phyloP scores from a whole-genome alignment of 2,888 invertebrate genomes.

The Plagodis dolabraria region DNA sequence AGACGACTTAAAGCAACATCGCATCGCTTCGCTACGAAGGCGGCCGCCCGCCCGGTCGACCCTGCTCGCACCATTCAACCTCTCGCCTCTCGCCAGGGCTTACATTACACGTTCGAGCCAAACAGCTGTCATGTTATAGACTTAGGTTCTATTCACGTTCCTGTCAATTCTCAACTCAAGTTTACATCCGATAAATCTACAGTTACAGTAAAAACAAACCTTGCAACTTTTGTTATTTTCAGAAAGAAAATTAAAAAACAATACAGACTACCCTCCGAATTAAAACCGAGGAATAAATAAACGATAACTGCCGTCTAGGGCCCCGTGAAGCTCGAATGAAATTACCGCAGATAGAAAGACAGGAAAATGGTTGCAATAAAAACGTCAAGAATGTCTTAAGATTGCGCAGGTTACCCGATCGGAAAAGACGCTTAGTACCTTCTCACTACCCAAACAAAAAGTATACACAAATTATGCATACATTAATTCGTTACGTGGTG shows the following conservation, averaged over 20 bases:
- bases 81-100: conserved; percentile 16
- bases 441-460: not conserved
- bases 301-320: conserved; percentile 46
- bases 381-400: conserved; percentile 32
- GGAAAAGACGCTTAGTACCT: not conserved
- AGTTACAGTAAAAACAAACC: too few species aligned
- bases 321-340: conserved; percentile 37
- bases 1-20: conserved; percentile 72
- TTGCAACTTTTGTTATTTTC: conserved; percentile 4
- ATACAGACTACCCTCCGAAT: conserved; percentile 39
- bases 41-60: conserved; percentile 23
- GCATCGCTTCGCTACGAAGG: conserved; percentile 40
- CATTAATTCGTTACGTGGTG: too few species aligned
- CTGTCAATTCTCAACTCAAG: conserved; percentile 24
- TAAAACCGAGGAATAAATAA: conserved; percentile 52
- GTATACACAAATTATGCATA: not conserved
- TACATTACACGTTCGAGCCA: conserved; percentile 34
- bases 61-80: conserved; percentile 22
- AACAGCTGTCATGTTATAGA: conserved; percentile 31
- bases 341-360: conserved; percentile 44
- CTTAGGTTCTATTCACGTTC: conserved; percentile 24
- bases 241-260: conserved; percentile 25
- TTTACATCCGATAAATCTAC: conserved; percentile 3
- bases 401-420: conserved; percentile 3
- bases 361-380: conserved; percentile 38